Percentiles rank a stretch among this genome's conserved stretches.
Conservation (phyloP, 2,888 invertebrate genomes). For the Athalia rosae region DNA sequence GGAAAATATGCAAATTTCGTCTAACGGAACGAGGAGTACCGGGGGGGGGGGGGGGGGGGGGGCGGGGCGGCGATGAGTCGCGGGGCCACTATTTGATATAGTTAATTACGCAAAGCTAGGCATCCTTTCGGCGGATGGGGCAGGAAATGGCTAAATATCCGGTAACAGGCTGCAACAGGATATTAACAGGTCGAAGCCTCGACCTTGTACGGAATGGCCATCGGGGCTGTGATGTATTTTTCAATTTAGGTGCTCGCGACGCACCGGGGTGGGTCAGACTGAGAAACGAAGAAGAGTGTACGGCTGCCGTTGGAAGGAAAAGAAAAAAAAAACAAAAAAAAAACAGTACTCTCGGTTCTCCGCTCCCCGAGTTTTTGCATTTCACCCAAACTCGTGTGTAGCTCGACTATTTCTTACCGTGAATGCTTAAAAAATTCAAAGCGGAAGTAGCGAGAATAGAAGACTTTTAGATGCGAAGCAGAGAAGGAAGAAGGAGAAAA, state of each 20-base stretch:
- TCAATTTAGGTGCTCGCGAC: too few relatives aligned
- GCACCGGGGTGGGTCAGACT: too few relatives aligned
- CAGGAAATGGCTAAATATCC: conserved; percentile 44
- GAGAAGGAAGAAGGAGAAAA: background rate
- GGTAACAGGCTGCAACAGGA: conserved; percentile 35
- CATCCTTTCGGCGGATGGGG: background rate
- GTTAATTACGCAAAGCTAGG: conserved; percentile 23
- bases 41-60: background rate
- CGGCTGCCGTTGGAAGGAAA: background rate
- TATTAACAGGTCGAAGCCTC: conserved; percentile 18
- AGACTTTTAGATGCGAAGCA: background rate
- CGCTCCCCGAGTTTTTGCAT: background rate
- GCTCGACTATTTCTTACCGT: background rate
- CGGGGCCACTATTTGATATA: conserved; percentile 15
- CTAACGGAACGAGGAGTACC: background rate
- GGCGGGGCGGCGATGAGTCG: background rate
- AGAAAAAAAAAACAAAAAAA: background rate
- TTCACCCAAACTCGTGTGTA: background rate
- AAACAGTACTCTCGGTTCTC: background rate
- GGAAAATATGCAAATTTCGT: too few relatives aligned
- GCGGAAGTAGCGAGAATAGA: background rate
- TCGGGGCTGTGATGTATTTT: background rate
- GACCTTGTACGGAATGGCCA: conserved; percentile 13
- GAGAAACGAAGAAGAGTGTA: background rate
- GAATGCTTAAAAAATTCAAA: conserved; percentile 32